Conservation (phyloP, 2,888 invertebrate species). For the Loripinus fragilis region DNA sequence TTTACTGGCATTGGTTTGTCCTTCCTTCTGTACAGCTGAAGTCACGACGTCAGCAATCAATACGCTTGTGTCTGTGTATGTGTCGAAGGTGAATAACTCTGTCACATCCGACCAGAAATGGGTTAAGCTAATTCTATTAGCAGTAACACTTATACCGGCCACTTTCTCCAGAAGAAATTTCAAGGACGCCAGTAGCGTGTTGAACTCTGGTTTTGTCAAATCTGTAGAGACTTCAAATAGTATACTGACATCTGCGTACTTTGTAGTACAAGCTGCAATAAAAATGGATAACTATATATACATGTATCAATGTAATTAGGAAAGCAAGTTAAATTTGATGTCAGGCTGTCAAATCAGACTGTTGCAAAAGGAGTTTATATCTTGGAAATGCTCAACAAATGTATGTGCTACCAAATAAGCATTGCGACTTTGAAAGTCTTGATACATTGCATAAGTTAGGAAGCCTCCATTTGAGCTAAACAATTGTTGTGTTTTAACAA, state of each 20-base stretch:
- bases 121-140: background rate
- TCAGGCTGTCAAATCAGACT: too few species aligned
- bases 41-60: background rate
- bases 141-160: background rate
- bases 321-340: too few species aligned
- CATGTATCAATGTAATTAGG: too few species aligned
- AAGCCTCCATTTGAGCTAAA: too few species aligned
- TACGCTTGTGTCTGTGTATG: background rate
- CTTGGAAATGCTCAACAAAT: too few species aligned
- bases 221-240: background rate
- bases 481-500: too few species aligned
- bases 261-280: background rate
- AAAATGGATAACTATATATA: too few species aligned
- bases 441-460: too few species aligned
- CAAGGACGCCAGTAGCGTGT: background rate
- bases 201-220: background rate
- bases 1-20: background rate
- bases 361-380: too few species aligned
- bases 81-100: background rate
- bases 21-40: background rate
- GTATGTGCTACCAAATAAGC: too few species aligned
- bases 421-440: too few species aligned
- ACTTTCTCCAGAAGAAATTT: background rate
- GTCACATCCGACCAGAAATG: background rate
- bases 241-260: background rate